Base-by-base conservation (phyloP, 2,888 invertebrate genomes). In the Thelaira solivaga region DNA sequence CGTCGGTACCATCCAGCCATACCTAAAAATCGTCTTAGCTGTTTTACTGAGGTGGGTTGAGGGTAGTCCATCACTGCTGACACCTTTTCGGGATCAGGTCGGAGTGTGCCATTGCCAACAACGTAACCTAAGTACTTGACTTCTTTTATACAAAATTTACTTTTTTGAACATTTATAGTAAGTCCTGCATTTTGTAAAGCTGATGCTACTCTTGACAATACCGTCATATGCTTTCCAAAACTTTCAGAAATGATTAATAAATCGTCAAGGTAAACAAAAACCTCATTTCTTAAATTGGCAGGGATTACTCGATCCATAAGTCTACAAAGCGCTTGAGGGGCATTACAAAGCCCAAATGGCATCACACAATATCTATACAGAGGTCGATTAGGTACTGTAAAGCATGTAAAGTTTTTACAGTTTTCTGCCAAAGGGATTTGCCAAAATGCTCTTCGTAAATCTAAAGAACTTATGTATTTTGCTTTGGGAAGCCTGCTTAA, bases 361-460 rank as follows among this genome's bases (percentile, higher is more conserved):
- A 65, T 67, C 31, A 67, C 51, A 11, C 67, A 39, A 22, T 67
- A 53, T 53, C 67, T 41, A 16, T 53, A 67, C 20, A 67, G 67
- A 2, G 53, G 67, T 4, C 65, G 26, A 41, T 65, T 65, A 11
- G 65, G 53, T 10, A 65, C 53, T 1, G 53, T 65, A 29, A 65
- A 53, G 13, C 53, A 65, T 5, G 65, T 53, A 10, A 53, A 53
- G 29, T 53, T 53, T 18, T 41, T 39, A 3, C 53, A 65, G 2
- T 65, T 65, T 53, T 53, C 53, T n/a, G 41, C 16, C 8, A 41
- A 41, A 1, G 31, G 41, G n/a, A 51, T 49, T 49, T 53, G n/a
- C 24, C 39, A 73, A 24, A 72, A 64, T 24, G 72, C 64, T 26
- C 62, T n/a, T n/a, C n/a, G n/a, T n/a, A n/a, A n/a, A n/a, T n/a